These are phyloP conservation scores for Ormyrus pomaceus DNA, from an alignment of 2,888 invertebrate genomes.

Conservation along the genomic window DNA sequence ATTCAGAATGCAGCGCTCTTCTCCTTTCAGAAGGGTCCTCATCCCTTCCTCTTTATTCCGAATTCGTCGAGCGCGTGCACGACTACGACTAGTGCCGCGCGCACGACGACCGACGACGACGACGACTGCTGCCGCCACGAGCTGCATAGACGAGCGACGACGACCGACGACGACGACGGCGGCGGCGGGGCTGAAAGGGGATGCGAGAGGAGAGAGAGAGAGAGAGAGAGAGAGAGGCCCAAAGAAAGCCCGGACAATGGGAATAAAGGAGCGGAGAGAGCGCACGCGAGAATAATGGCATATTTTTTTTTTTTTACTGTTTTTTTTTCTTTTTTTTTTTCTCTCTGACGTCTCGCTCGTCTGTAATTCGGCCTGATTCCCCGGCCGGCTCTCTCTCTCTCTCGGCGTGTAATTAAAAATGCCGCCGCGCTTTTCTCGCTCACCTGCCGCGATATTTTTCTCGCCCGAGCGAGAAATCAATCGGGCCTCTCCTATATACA, in stretches of 20 bases:
- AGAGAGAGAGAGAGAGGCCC: conserved; percentile 24
- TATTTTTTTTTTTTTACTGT: conserved; percentile 37
- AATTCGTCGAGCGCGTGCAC: conserved; percentile 37
- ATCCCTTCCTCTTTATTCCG: conserved; percentile 40
- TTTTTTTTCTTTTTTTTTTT: no score
- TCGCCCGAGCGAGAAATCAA: no score
- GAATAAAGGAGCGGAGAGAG: conserved; percentile 36
- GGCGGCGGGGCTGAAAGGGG: conserved; percentile 14
- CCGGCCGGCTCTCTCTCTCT: conserved; percentile 44
- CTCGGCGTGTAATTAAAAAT: conserved; percentile 43
- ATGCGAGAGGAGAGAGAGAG: conserved; percentile 31
- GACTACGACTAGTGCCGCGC: neutral
- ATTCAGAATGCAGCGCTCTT: conserved; percentile 48
- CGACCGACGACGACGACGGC: conserved; percentile 9
- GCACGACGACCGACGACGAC: neutral
- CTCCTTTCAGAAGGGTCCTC: conserved; percentile 50
- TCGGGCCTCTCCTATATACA: no score
- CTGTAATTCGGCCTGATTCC: conserved; percentile 53
- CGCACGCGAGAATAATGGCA: conserved; percentile 44
- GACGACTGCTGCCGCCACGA: conserved; percentile 3
- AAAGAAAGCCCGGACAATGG: conserved; percentile 14
- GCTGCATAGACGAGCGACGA: conserved; percentile 10
- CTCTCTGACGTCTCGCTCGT: conserved; percentile 45
- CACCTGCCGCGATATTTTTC: neutral
- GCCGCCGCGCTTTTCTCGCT: neutral